Percentiles rank a stretch among this genome's conserved stretches.
phyloP scores from a whole-genome alignment of 1,140 invertebrate genomes.

The Alviniconcha marisindica region DNA sequence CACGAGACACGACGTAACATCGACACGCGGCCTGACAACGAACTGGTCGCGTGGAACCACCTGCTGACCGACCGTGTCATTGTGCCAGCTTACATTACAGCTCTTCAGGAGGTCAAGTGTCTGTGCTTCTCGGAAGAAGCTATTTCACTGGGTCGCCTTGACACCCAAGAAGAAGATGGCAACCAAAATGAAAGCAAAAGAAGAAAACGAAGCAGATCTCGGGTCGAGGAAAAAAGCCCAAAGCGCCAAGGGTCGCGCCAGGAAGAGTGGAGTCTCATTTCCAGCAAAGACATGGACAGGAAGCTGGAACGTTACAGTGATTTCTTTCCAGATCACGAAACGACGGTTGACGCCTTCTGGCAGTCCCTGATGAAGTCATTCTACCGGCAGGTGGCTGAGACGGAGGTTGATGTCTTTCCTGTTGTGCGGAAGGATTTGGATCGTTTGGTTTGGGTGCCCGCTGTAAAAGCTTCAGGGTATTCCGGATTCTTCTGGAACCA shows the following conservation, averaged over 20 bases:
- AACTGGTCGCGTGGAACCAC: constrained; percentile 62
- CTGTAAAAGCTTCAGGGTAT: background rate
- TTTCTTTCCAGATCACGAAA: constrained; percentile 9
- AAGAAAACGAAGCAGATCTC: background rate
- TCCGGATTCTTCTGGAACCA: constrained; percentile 8
- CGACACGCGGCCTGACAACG: constrained; percentile 50
- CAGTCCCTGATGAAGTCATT: background rate
- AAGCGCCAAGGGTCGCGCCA: too few relatives aligned
- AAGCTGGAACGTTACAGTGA: background rate
- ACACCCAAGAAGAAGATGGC: background rate
- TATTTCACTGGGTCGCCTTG: too few relatives aligned
- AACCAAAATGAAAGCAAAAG: background rate
- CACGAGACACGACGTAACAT: constrained; percentile 66
- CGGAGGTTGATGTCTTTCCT: background rate
- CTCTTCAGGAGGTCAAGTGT: constrained; percentile 9
- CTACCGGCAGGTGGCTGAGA: constrained; percentile 15
- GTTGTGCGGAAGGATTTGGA: background rate
- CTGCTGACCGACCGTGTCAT: constrained; percentile 56
- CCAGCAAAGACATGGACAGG: background rate
- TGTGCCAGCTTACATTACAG: constrained; percentile 57
- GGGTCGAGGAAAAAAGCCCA: too few relatives aligned
- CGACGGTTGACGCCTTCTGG: constrained; percentile 10
- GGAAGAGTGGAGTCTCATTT: background rate
- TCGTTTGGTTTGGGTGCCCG: background rate
- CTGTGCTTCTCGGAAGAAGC: background rate